A percentile compares a stretch with the other conserved stretches of the same genome.
phyloP scores from a whole-genome alignment of 2,113 vertebrate genomes.

The Tychaedon coryphoeus region DNA sequence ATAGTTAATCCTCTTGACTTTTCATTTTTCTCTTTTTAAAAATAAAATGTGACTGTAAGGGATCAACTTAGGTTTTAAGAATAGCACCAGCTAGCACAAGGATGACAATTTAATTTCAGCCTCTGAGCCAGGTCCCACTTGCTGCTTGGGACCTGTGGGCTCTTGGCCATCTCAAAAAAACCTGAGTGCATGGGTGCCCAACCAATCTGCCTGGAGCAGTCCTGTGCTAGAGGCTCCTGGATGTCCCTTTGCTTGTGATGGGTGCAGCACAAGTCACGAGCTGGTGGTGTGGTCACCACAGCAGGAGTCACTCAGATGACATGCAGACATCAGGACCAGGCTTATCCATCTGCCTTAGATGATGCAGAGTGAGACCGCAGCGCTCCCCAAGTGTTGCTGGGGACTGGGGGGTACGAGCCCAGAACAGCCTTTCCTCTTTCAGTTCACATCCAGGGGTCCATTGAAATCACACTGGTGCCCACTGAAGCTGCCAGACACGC shows the following conservation, averaged over 20 bases:
- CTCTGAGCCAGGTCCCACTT: neutral
- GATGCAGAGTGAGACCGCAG: neutral
- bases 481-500: neutral
- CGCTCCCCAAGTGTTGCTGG: neutral
- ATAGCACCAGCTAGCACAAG: neutral
- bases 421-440: neutral
- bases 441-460: neutral
- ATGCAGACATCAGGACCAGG: neutral
- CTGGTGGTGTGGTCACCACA: neutral
- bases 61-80: neutral
- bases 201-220: neutral
- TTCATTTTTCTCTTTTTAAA: neutral
- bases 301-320: accelerated
- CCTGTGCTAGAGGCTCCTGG: neutral
- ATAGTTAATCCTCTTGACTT: slow-evolving; percentile 21
- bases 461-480: accelerated
- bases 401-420: neutral
- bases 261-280: neutral
- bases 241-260: accelerated
- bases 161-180: neutral
- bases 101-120: neutral
- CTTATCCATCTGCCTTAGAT: neutral
- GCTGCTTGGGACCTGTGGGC: neutral
- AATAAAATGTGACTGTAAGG: neutral
- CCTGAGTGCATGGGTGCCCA: neutral